Evolutionary conservation across 2,888 invertebrate species (phyloP).

Genomic region (Lymantria monacha): DNA sequence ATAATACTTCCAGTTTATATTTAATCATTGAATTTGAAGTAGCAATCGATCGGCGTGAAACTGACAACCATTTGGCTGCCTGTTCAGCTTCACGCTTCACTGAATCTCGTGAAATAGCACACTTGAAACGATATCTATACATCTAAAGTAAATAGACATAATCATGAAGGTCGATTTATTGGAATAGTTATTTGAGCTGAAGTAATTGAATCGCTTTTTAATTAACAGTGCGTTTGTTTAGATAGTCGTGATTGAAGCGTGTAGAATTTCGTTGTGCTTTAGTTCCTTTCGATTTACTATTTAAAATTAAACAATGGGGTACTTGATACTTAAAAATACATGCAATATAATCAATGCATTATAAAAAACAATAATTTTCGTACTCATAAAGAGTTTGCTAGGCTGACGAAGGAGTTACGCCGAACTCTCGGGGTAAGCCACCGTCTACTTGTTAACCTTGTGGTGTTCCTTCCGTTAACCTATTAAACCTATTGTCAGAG

Average conservation of each 20-base stretch:
- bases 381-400: too few relatives aligned
- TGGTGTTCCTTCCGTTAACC: too few relatives aligned
- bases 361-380: too few relatives aligned
- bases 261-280: conserved; percentile 1
- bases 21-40: conserved; percentile 6
- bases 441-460: too few relatives aligned
- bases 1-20: too few relatives aligned
- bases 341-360: too few relatives aligned
- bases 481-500: too few relatives aligned
- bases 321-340: too few relatives aligned
- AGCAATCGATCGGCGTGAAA: conserved; percentile 24
- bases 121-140: conserved; percentile 1
- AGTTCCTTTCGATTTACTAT: too few relatives aligned
- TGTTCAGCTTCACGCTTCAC: conserved; percentile 21
- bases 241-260: conserved; percentile 1
- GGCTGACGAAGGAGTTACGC: too few relatives aligned
- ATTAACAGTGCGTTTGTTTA: conserved; percentile 8
- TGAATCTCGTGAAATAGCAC: conserved; percentile 7
- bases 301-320: too few relatives aligned
- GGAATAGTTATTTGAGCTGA: conserved; percentile 1
- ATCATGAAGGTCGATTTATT: not conserved
- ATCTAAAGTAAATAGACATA: conserved; percentile 6
- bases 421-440: too few relatives aligned
- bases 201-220: conserved; percentile 6
- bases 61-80: conserved; percentile 11